phyloP scores from a whole-genome alignment of 2,888 invertebrate species.

The Andrena flavipes region DNA sequence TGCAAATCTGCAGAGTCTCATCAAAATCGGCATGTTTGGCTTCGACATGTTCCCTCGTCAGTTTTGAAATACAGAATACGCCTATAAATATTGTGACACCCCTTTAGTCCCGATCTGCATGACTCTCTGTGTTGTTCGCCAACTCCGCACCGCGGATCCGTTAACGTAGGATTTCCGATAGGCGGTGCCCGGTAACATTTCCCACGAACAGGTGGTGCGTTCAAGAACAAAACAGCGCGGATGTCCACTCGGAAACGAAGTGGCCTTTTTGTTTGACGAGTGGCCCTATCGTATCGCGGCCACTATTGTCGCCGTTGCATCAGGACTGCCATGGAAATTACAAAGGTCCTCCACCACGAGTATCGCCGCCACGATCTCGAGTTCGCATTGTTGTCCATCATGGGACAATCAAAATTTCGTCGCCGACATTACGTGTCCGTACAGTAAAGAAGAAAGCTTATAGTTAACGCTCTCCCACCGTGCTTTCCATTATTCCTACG shows the following conservation, averaged over 20 bases:
- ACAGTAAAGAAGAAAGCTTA: neutral
- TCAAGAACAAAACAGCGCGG: conserved; percentile 48
- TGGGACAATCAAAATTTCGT: conserved; percentile 1
- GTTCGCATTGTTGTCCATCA: conserved; percentile 33
- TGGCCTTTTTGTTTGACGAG: conserved; percentile 66
- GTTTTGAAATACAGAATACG: no score
- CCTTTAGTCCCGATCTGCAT: no score
- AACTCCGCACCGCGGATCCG: neutral
- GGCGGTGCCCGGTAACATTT: conserved; percentile 48
- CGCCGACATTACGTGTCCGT: neutral
- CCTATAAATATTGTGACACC: no score
- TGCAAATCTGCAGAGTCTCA: no score
- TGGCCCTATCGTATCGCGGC: conserved; percentile 59
- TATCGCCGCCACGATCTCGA: conserved; percentile 26
- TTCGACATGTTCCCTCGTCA: no score
- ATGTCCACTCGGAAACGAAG: conserved; percentile 53
- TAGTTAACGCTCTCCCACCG: neutral
- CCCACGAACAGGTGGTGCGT: conserved; percentile 74
- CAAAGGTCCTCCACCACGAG: conserved; percentile 49
- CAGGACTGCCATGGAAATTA: conserved; percentile 37
- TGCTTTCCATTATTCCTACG: no score
- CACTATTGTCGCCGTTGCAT: conserved; percentile 55
- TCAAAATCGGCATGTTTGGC: no score
- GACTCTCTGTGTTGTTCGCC: neutral
- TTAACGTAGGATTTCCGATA: conserved; percentile 20